Conservation (phyloP, 2,797 vertebrate genomes). For the Catostomus latipinnis region DNA sequence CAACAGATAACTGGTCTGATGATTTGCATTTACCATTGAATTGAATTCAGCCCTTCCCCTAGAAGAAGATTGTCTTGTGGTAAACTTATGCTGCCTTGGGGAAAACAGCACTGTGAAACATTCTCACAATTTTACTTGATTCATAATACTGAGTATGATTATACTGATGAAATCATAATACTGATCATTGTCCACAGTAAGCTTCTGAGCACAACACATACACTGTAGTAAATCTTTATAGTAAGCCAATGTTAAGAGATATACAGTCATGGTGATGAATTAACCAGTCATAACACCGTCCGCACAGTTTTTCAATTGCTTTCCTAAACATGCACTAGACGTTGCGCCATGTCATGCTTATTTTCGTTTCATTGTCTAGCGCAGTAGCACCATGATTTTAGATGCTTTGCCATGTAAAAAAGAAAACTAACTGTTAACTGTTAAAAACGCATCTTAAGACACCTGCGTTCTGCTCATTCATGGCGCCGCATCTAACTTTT, state of each 20-base stretch:
- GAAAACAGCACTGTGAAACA: conserved; percentile 9
- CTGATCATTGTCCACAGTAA: not conserved
- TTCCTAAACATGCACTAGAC: no score
- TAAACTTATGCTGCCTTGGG: conserved; percentile 1
- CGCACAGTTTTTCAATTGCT: no score
- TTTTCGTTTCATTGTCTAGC: no score
- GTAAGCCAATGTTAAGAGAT: not conserved
- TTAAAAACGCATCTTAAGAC: no score
- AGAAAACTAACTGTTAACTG: no score
- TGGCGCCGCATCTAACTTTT: no score
- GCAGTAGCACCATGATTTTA: no score
- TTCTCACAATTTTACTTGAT: conserved; percentile 29
- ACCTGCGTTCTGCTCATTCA: no score
- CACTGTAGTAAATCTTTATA: not conserved
- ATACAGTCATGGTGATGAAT: no score
- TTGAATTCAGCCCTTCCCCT: not conserved
- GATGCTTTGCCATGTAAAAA: no score
- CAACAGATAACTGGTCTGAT: conserved; percentile 13
- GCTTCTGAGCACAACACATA: not conserved
- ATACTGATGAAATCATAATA: not conserved
- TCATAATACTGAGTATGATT: not conserved
- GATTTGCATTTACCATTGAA: not conserved
- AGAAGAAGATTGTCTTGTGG: conserved; percentile 20
- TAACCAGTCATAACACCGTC: no score
- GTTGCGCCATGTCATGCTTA: no score